A percentile compares a stretch with the other conserved stretches of the same genome.
Conservation (phyloP, 1,140 invertebrate genomes). For the Hycleus cichorii region DNA sequence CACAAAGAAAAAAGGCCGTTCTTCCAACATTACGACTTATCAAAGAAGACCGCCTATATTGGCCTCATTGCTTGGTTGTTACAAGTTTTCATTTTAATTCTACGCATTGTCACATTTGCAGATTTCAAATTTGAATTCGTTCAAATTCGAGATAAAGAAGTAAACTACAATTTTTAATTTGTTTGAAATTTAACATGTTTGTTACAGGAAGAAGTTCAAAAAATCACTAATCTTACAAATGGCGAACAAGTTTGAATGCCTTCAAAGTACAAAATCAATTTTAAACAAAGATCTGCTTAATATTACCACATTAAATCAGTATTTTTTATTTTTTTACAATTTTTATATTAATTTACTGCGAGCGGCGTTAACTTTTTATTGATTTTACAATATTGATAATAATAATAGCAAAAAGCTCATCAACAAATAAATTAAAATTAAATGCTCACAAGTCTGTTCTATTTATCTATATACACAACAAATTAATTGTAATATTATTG, state of each 20-base stretch:
- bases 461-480: too few species aligned
- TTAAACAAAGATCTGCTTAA: background rate
- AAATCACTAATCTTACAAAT: background rate
- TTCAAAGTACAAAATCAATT: conserved; percentile 1
- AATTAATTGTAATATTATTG: background rate
- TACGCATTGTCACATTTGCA: conserved; percentile 2
- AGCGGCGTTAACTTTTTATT: background rate
- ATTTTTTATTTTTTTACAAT: conserved; percentile 4
- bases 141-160: background rate
- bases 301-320: background rate
- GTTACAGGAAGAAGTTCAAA: conserved; percentile 2
- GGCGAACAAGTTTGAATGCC: conserved; percentile 3
- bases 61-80: conserved; percentile 1
- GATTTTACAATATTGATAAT: background rate
- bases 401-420: background rate
- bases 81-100: background rate
- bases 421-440: background rate
- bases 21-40: background rate
- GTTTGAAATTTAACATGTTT: conserved; percentile 2
- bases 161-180: background rate
- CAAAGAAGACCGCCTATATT: background rate
- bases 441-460: background rate
- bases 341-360: background rate
- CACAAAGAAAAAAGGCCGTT: background rate
- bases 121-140: conserved; percentile 10